Conservation (phyloP, 2,113 vertebrate species). For the Sarotherodon lohbergeri region DNA sequence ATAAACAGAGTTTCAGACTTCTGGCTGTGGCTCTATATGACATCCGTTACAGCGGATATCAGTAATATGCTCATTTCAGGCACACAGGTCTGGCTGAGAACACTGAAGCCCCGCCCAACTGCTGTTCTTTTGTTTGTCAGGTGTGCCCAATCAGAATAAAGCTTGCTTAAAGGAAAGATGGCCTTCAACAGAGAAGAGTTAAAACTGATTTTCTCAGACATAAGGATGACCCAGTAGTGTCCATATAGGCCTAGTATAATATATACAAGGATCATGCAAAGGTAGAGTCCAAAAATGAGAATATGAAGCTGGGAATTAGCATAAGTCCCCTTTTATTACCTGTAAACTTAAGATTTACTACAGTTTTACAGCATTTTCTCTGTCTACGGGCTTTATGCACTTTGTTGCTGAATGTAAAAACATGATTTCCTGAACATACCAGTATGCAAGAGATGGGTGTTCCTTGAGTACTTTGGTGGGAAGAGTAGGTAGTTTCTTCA, state of each 20-base stretch:
- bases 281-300: background rate
- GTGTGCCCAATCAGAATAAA: background rate
- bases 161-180: background rate
- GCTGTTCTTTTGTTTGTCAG: background rate
- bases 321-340: background rate
- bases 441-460: constrained; percentile 95
- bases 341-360: background rate
- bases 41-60: rapidly evolving
- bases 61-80: background rate
- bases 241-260: background rate
- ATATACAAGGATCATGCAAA: background rate
- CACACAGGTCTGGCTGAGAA: background rate
- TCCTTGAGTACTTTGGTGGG: constrained; percentile 96
- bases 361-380: background rate
- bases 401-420: background rate
- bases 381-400: background rate
- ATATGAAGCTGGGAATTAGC: background rate
- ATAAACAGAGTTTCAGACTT: background rate
- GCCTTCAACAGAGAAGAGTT: background rate
- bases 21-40: background rate
- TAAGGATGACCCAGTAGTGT: background rate
- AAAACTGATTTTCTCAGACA: background rate
- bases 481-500: constrained; percentile 94
- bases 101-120: background rate
- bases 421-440: constrained; percentile 65